Evolutionary conservation across 2,113 vertebrate genomes (phyloP), one percentile per base, ranked within the genome.

Genomic region (Eclectus roratus): DNA sequence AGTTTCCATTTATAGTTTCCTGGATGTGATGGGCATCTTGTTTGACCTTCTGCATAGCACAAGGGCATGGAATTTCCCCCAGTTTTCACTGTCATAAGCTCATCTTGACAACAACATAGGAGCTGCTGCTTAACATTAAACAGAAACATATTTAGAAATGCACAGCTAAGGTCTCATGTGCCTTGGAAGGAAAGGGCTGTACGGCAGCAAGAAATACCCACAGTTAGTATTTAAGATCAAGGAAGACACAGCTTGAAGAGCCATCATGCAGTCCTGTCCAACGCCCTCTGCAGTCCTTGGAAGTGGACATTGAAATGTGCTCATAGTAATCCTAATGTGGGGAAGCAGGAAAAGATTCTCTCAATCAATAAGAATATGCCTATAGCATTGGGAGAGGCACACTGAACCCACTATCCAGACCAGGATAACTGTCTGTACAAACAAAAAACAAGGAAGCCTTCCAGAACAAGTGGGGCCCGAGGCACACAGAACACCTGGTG

Each of bases 401-500:
- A 0, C 27, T 13, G 76, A 78, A 29, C 60, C 64, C 85, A 15
- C 71, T 37, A 14, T 47, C 60, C 92, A 88, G 68, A 60, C 8
- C 65, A 44, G 80, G 83, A 41, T 2, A 71, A 20, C 80, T 76
- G 77, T 64, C 91, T 86, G 76, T 5, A n/a, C 86, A 96, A 92
- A 97, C 80, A 91, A 55, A 95, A 74, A 19, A 6, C 94, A 28
- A 86, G 92, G 83, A 86, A 86, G n/a, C 50, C 35, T 95, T 92
- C 94, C 94, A 97, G 89, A 93, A 68, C 80, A 58, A 72, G 80
- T 4, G 52, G 65, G 72, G 94, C 95, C 95, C 20, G 37, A 83
- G 96, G 96, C 91, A 83, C 33, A 80, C 25, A 35, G 88, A 84
- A 81, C 92, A 96, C 96, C 95, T 94, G 95, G 94, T 68, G 83